Evolutionary conservation across 2,888 invertebrate genomes (phyloP).

Genomic region (Tetragnatha montana): DNA sequence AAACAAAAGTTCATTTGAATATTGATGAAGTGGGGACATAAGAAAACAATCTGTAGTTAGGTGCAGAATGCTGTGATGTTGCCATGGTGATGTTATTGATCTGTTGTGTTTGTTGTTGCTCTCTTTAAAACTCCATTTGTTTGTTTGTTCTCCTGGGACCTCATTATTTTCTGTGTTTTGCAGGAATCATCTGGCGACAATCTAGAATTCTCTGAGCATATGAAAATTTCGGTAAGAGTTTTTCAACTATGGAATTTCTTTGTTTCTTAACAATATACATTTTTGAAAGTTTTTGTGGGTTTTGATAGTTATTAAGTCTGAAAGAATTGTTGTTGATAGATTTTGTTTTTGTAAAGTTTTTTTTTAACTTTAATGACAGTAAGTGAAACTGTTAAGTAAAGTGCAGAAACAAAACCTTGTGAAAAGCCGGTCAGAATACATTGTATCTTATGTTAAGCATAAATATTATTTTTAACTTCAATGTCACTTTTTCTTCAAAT

Average conservation of each 20-base stretch:
- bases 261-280: neutral
- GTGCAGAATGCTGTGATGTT: neutral
- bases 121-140: neutral
- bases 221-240: conserved; percentile 35
- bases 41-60: neutral
- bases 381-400: too few species aligned
- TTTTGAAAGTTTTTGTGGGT: neutral
- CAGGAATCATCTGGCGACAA: neutral
- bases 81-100: conserved; percentile 39
- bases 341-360: neutral
- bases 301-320: neutral
- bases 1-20: too few species aligned
- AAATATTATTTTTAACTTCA: too few species aligned
- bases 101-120: neutral
- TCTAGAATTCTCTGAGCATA: neutral
- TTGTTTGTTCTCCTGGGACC: neutral
- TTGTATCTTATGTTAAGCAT: too few species aligned
- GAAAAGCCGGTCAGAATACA: too few species aligned
- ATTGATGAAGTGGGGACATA: neutral
- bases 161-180: neutral
- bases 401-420: too few species aligned
- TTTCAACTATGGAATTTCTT: too few species aligned
- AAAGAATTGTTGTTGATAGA: neutral
- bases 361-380: neutral
- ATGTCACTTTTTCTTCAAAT: too few species aligned